Conservation (phyloP, 2,797 vertebrate genomes). For the Hirundo rustica region DNA sequence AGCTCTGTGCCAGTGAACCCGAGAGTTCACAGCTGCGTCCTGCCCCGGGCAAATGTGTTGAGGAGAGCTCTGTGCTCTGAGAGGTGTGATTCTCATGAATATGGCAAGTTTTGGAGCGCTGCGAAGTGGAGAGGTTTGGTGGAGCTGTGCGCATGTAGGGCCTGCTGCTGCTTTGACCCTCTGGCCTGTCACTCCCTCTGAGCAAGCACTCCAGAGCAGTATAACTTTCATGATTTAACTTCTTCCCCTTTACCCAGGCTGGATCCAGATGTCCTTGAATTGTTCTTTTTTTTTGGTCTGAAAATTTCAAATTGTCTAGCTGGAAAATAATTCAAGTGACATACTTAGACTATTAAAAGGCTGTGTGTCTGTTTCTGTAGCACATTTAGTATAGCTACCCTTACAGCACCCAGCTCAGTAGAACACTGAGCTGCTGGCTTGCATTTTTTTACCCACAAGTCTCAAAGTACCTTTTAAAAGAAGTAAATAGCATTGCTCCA, state of each 20-base stretch:
- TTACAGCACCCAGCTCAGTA: not conserved
- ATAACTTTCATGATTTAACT: not conserved
- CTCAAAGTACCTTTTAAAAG: slow-evolving; percentile 37
- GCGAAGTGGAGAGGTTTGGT: not conserved
- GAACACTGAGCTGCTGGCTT: slow-evolving; percentile 35
- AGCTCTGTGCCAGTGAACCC: not conserved
- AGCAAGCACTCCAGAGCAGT: not conserved
- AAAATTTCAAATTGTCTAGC: not conserved
- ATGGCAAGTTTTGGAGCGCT: not conserved
- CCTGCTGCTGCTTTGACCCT: not conserved
- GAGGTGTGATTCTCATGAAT: slow-evolving; percentile 39
- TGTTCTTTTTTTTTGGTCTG: not conserved
- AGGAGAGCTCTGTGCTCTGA: not conserved
- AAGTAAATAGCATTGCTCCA: slow-evolving; percentile 37
- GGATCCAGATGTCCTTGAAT: not conserved
- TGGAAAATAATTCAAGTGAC: slow-evolving; percentile 10
- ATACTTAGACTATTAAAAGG: slow-evolving; percentile 37
- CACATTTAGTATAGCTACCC: slow-evolving; percentile 2
- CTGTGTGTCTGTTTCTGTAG: not conserved
- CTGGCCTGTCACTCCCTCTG: not conserved
- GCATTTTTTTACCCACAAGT: slow-evolving; percentile 39
- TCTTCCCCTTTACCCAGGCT: not conserved
- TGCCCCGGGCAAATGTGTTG: not conserved
- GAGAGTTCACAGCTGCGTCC: not conserved
- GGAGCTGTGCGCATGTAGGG: not conserved